These are phyloP conservation scores for Apolygus lucorum DNA, from an alignment of 1,140 invertebrate genomes.

Conservation along the genomic window DNA sequence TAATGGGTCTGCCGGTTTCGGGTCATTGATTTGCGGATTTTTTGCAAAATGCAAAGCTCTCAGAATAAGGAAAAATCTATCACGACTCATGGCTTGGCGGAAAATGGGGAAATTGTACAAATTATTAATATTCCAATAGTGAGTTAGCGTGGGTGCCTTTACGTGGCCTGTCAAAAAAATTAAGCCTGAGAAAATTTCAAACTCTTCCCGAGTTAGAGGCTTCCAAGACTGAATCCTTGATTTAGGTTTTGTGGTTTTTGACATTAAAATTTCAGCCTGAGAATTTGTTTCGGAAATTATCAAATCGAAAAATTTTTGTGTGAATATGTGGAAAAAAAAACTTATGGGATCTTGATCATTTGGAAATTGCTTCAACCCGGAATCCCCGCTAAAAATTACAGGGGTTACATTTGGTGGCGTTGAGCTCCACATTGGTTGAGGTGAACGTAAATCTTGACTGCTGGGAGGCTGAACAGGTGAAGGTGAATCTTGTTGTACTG, in stretches of 20 bases:
- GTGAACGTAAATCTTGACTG: conserved; percentile 8
- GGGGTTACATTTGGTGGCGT: conserved; percentile 14
- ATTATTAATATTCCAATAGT: conserved; percentile 11
- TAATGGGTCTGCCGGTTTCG: conserved; percentile 13
- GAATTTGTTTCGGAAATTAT: conserved; percentile 15
- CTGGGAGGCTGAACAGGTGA: conserved; percentile 16
- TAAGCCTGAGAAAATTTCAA: conserved; percentile 10
- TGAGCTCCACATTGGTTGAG: conserved; percentile 14
- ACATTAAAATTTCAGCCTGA: conserved; percentile 15
- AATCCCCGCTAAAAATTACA: conserved; percentile 13
- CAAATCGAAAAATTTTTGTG: conserved; percentile 10
- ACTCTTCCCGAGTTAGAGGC: conserved; percentile 14
- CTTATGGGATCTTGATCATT: conserved; percentile 11
- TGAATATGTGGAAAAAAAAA: conserved; percentile 14
- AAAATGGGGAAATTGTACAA: conserved; percentile 12
- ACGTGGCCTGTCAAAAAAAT: conserved; percentile 13
- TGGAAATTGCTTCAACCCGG: conserved; percentile 12
- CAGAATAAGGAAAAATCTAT: conserved; percentile 15
- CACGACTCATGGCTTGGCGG: conserved; percentile 1
- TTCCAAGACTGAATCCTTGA: conserved; percentile 14
- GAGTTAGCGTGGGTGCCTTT: conserved; percentile 14
- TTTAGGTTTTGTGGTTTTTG: conserved; percentile 11
- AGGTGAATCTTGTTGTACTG: conserved; percentile 13
- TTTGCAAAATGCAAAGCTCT: conserved; percentile 9
- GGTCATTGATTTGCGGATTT: conserved; percentile 17